These are phyloP conservation scores for Myripristis murdjan DNA, from an alignment of 2,797 vertebrate genomes.

Conservation along the genomic window DNA sequence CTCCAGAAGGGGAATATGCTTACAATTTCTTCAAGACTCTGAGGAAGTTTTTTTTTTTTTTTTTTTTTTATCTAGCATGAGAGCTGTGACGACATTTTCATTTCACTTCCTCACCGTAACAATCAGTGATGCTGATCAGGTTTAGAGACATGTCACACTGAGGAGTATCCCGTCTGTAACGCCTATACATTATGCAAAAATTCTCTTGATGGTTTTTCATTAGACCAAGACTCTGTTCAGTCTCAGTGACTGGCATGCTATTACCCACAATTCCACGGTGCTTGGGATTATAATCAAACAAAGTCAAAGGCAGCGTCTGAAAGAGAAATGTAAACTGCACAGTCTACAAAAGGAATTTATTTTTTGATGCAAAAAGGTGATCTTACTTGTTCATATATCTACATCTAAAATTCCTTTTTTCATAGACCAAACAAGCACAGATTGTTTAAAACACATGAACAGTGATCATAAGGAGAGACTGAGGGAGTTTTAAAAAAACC, in stretches of 20 bases:
- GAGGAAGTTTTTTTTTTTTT: too few relatives aligned
- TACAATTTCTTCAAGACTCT: constrained; percentile 12
- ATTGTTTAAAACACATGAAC: too few relatives aligned
- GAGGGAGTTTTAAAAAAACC: too few relatives aligned
- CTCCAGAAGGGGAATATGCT: neutral
- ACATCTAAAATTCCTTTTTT: too few relatives aligned
- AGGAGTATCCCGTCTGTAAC: too few relatives aligned
- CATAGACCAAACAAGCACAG: too few relatives aligned
- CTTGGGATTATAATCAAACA: constrained; percentile 29
- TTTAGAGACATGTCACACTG: too few relatives aligned
- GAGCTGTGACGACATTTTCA: neutral
- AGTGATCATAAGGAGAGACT: too few relatives aligned
- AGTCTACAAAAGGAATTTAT: neutral
- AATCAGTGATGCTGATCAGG: neutral
- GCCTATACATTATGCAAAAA: neutral
- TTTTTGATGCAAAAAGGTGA: too few relatives aligned
- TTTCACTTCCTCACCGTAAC: neutral
- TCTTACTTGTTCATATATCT: too few relatives aligned
- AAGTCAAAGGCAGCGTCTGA: neutral
- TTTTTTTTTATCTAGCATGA: neutral
- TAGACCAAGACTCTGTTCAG: constrained; percentile 9
- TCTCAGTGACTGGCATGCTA: constrained; percentile 35
- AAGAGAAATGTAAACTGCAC: neutral
- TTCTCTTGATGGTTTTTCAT: neutral
- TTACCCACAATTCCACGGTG: constrained; percentile 31